Evolutionary conservation across 2,888 invertebrate species (phyloP).

Genomic region (Diplolepis rosae): DNA sequence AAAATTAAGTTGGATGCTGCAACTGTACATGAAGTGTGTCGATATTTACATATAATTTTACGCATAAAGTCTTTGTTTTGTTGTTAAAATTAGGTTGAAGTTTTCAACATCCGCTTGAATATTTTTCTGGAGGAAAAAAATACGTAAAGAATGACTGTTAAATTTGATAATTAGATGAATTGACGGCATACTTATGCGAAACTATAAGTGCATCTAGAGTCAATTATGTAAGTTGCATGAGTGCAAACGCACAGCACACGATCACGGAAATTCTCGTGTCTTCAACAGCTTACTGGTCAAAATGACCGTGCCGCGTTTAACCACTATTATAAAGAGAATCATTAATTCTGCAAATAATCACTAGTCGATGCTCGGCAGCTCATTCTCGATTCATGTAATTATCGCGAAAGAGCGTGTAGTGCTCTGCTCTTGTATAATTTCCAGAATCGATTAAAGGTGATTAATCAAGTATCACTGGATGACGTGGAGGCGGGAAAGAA

Average conservation of each 20-base stretch:
- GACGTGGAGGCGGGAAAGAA: not conserved
- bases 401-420: not conserved
- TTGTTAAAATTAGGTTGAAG: too few species aligned
- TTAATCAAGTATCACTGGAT: not conserved
- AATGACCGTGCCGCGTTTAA: constrained; percentile 20
- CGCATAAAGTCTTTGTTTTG: too few species aligned
- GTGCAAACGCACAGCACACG: not conserved
- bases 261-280: constrained; percentile 22
- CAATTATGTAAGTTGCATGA: constrained; percentile 9
- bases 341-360: constrained; percentile 14
- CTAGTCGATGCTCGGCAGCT: constrained; percentile 5
- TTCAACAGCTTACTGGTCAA: constrained; percentile 15
- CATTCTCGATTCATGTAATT: constrained; percentile 13
- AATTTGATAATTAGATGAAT: not conserved
- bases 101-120: too few species aligned
- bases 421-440: not conserved
- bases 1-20: too few species aligned
- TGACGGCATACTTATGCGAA: not conserved
- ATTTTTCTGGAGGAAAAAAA: not conserved
- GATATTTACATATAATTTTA: too few species aligned
- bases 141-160: not conserved
- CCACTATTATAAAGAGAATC: constrained; percentile 14
- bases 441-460: constrained; percentile 10
- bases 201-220: not conserved
- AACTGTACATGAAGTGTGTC: too few species aligned